Evolutionary conservation across 1,140 invertebrate species (phyloP), one percentile per base, ranked within the genome.

Genomic region (Pectinophora gossypiella): DNA sequence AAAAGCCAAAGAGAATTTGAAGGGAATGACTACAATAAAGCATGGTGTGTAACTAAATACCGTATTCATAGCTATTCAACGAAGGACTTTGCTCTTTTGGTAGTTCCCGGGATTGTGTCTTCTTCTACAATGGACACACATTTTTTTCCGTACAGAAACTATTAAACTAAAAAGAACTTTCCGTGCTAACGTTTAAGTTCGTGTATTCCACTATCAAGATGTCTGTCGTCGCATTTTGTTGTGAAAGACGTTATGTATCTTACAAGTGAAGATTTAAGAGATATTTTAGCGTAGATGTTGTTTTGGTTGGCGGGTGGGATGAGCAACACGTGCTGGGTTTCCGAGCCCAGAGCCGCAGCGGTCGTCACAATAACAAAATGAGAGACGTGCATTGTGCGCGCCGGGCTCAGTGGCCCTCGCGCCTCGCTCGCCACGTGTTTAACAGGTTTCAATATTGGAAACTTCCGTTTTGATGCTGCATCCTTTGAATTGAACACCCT

Each of bases 271-370:
- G 18, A 12, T 51, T 52, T 72, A 76, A 64, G 64, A 58, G 16
- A 48, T 40, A 36, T 32, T 62, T 67, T 76, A 13, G 61, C 49
- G 9, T 23, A 19, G 44, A 44, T 45, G 32, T 49, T 38, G 13
- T 16, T 18, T 56, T 51, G n/a, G 27, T 59, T 54, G 51, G 62
- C 66, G 64, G 66, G 63, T 74, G 68, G 72, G 69, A 77, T 83
- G 70, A 68, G 64, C 62, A 73, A 83, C 82, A 85, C 80, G 82
- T 83, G 79, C 68, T 76, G 52, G 46, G 62, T 67, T 77, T 77
- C 72, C 62, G 67, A 71, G 64, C 59, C 53, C 10, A 7, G 15
- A 27, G 23, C 23, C 5, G 23, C 12, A 15, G 36, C 55, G 49
- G 53, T 67, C 70, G 67, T 72, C 70, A 71, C 64, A 74, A 77